A percentile compares a stretch with the other conserved stretches of the same genome.
Evolutionary conservation across 2,797 vertebrate species (phyloP).

Genomic region (Peromyscus melanophrys): DNA sequence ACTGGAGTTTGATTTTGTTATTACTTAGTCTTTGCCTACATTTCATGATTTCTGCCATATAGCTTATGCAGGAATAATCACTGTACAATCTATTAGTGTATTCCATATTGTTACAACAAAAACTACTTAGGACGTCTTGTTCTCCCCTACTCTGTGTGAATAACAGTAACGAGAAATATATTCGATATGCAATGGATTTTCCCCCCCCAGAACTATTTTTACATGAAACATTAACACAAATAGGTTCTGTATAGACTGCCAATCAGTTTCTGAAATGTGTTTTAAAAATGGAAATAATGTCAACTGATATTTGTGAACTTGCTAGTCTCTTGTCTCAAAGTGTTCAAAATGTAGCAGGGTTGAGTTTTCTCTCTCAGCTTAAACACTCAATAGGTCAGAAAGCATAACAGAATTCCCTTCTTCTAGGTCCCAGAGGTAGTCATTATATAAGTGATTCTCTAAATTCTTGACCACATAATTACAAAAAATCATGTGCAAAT

Average conservation of each 20-base stretch:
- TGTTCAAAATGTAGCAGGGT: conserved; percentile 1
- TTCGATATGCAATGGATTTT: background rate
- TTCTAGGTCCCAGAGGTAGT: background rate
- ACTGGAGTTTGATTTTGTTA: background rate
- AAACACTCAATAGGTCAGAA: conserved; percentile 16
- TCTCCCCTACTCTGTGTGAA: background rate
- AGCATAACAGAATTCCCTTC: background rate
- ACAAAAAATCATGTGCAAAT: conserved; percentile 26
- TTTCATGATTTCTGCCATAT: conserved; percentile 40
- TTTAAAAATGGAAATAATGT: conserved; percentile 18
- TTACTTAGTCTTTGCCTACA: conserved; percentile 21
- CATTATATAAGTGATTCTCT: conserved; percentile 34
- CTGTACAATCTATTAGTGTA: background rate
- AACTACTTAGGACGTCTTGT: conserved; percentile 5
- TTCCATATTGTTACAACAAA: background rate
- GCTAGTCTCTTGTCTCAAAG: conserved; percentile 41
- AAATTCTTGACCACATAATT: conserved; percentile 41
- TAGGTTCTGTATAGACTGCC: background rate
- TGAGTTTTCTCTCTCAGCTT: background rate
- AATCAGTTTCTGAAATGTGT: conserved; percentile 58
- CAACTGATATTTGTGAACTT: background rate
- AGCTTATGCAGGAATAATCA: background rate
- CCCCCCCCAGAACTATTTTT: conserved; percentile 12
- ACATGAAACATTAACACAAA: conserved; percentile 33
- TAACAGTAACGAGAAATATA: background rate